Base-by-base conservation (phyloP, 2,888 invertebrate genomes). In the Osmoderma eremita region DNA sequence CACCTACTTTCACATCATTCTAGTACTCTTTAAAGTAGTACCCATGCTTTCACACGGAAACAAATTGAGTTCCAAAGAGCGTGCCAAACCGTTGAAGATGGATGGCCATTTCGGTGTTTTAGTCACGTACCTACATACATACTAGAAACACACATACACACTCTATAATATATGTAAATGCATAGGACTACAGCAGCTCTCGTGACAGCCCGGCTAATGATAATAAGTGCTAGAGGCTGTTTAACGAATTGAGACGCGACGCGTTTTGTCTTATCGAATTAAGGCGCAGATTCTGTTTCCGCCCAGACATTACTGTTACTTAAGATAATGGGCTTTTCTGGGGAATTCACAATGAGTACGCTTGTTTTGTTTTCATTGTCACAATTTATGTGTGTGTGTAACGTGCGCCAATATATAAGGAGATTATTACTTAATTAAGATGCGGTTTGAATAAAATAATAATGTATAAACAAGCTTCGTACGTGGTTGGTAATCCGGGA, bases 241-340 rank as follows among this genome's bases (percentile, higher is more conserved):
- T 67, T 58, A 67, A 62, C 67, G 41, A 71, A 71, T 71, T 69
- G 70, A 71, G 71, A 62, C 69, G 71, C 71, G 67, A 69, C 70
- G 45, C 58, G 58, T 48, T 61, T 61, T 72, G 72, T 72, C 72
- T 70, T 72, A 72, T 72, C 69, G 68, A 72, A 71, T 72, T 72
- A 72, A 68, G 68, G 69, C 70, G 67, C 69, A 64, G 70, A 70
- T 69, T 72, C 70, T 69, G 67, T 51, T 72, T 71, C 70, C 69
- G 70, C 63, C 65, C 38, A 48, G 65, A 65, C 61, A 62, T 66
- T 63, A 70, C 63, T 68, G 70, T 61, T 70, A 70, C 69, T 72
- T 72, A 72, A 72, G 72, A 71, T 72, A 72, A 72, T 72, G 64
- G 68, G 67, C 66, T 69, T 70, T 68, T 51, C 63, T 67, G 58